phyloP scores from a whole-genome alignment of 2,113 vertebrate genomes.

The Dasyprocta punctata region DNA sequence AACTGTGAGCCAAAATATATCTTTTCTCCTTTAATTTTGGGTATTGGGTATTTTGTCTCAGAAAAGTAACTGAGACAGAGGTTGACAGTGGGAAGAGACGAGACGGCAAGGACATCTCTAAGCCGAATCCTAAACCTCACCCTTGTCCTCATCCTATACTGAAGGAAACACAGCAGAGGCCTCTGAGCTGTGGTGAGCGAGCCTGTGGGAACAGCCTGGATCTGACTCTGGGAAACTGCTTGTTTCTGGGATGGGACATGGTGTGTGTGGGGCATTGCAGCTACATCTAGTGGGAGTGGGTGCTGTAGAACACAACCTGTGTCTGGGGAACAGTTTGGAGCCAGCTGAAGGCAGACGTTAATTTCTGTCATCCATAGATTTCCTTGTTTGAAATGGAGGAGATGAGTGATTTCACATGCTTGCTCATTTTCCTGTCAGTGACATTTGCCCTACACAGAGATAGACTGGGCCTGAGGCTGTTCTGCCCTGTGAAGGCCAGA shows the following conservation, averaged over 20 bases:
- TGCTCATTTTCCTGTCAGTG: not conserved
- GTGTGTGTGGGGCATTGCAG: not conserved
- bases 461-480: not conserved
- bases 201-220: not conserved
- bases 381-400: not conserved
- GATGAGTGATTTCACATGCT: not conserved
- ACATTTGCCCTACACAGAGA: not conserved
- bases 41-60: not conserved
- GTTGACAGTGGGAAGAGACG: not conserved
- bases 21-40: not conserved
- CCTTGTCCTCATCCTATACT: not conserved
- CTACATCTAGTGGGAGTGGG: not conserved
- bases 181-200: accelerated
- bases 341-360: not conserved
- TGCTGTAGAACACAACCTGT: too few relatives aligned
- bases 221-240: not conserved
- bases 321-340: not conserved
- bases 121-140: not conserved
- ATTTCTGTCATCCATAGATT: not conserved
- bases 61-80: not conserved
- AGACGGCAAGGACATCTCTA: not conserved
- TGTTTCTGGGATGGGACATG: not conserved
- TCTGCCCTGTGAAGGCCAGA: not conserved
- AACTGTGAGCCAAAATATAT: not conserved
- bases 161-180: not conserved